Conservation (phyloP, 2,113 vertebrate species). For the Chunga burmeisteri region DNA sequence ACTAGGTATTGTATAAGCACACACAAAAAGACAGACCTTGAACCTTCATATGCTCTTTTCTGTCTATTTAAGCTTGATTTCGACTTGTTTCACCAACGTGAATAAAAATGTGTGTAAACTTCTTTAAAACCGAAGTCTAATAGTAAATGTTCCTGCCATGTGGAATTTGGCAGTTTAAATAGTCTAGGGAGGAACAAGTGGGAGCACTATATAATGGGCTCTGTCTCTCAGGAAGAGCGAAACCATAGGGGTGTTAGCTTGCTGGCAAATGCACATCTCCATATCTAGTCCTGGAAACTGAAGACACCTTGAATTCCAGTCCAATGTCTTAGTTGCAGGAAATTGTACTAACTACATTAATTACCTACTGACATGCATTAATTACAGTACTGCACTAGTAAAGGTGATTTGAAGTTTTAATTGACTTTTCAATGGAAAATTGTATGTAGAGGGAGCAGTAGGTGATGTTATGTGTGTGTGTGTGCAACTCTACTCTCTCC, state of each 20-base stretch:
- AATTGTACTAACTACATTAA: not conserved
- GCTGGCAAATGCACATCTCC: not conserved
- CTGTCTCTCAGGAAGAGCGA: not conserved
- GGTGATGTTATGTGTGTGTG: not conserved
- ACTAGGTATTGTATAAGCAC: not conserved
- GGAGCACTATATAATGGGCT: not conserved
- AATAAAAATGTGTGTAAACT: not conserved
- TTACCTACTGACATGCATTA: not conserved
- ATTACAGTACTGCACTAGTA: not conserved
- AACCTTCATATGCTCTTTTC: not conserved
- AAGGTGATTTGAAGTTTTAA: not conserved
- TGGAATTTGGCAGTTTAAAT: not conserved
- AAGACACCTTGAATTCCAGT: not conserved
- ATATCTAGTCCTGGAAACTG: not conserved
- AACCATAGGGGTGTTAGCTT: not conserved
- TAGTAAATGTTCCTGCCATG: not conserved
- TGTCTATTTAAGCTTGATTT: not conserved
- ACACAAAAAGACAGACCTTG: not conserved
- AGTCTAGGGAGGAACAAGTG: not conserved
- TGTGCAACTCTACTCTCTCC: not conserved
- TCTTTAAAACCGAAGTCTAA: not conserved
- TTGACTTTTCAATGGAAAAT: not conserved
- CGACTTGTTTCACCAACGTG: not conserved
- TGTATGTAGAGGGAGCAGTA: not conserved
- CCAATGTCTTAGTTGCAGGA: not conserved